A percentile compares a stretch with the other conserved stretches of the same genome.
phyloP scores from a whole-genome alignment of 2,113 vertebrate genomes.

The Eulacestoma nigropectus region DNA sequence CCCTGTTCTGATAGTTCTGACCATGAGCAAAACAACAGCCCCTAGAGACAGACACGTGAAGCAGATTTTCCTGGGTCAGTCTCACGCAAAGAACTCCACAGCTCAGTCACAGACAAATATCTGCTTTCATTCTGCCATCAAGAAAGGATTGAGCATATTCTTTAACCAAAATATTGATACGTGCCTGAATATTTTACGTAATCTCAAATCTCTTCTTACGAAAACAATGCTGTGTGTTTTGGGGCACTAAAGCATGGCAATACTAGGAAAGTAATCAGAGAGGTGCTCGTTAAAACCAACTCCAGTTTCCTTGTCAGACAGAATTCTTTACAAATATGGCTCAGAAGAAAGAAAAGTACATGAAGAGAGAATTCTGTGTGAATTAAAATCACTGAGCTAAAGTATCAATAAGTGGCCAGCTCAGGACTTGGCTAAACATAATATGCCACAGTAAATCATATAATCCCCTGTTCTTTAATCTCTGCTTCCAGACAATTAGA shows the following conservation, averaged over 20 bases:
- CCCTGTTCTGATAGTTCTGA: neutral
- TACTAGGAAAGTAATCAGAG: neutral
- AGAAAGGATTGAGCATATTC: neutral
- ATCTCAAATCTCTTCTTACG: neutral
- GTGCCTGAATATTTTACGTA: neutral
- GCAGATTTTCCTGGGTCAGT: neutral
- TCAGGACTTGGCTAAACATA: neutral
- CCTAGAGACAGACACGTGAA: neutral
- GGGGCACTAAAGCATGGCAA: neutral
- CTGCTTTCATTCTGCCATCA: constrained; percentile 12
- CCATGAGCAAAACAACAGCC: neutral
- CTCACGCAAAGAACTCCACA: neutral
- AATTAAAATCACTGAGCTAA: neutral
- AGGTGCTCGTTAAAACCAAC: neutral
- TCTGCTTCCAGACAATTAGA: constrained; percentile 4
- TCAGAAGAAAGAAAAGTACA: neutral
- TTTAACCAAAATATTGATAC: neutral
- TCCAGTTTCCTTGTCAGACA: neutral
- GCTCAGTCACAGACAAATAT: neutral
- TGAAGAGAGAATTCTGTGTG: neutral
- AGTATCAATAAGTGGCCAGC: neutral
- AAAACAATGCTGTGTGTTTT: neutral
- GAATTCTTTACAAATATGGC: neutral
- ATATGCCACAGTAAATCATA: neutral
- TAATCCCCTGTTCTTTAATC: neutral